Percentiles rank a stretch among this genome's conserved stretches.
phyloP scores from a whole-genome alignment of 1,140 invertebrate species.

The Drosophila nasuta region DNA sequence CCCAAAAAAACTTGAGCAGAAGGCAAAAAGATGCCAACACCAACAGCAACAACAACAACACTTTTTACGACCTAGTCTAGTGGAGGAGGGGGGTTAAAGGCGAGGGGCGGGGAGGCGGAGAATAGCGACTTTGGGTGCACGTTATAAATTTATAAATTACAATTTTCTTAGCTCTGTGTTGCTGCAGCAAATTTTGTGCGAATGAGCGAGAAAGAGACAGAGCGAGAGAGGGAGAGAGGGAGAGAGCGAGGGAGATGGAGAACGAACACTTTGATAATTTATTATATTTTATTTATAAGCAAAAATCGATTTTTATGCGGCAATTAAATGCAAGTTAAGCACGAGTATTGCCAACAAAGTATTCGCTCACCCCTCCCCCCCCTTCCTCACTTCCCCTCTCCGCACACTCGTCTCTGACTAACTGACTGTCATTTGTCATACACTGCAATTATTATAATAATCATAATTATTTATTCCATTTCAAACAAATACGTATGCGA shows the following conservation, averaged over 20 bases:
- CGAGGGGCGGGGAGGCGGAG: neutral
- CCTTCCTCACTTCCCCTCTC: no score
- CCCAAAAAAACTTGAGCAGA: slow-evolving; percentile 46
- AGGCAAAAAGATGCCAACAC: slow-evolving; percentile 9
- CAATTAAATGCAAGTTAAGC: slow-evolving; percentile 60
- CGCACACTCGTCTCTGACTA: neutral
- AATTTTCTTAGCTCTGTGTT: slow-evolving; percentile 53
- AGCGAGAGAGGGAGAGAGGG: no score
- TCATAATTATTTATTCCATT: slow-evolving; percentile 53
- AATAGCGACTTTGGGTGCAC: slow-evolving; percentile 29
- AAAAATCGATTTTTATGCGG: slow-evolving; percentile 67
- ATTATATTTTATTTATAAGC: slow-evolving; percentile 51
- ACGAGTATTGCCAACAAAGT: neutral
- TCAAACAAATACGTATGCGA: slow-evolving; percentile 19
- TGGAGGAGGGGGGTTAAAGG: neutral
- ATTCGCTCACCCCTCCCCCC: no score
- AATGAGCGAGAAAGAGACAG: neutral
- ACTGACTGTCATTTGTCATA: slow-evolving; percentile 61
- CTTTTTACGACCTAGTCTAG: slow-evolving; percentile 58
- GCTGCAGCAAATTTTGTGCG: slow-evolving; percentile 16
- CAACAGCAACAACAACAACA: slow-evolving; percentile 39
- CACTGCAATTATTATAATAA: slow-evolving; percentile 72
- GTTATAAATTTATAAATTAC: slow-evolving; percentile 84
- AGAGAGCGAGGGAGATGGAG: no score
- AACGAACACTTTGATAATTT: slow-evolving; percentile 6